phyloP scores from a whole-genome alignment of 2,113 vertebrate genomes.

The Genyomyrus donnyi region DNA sequence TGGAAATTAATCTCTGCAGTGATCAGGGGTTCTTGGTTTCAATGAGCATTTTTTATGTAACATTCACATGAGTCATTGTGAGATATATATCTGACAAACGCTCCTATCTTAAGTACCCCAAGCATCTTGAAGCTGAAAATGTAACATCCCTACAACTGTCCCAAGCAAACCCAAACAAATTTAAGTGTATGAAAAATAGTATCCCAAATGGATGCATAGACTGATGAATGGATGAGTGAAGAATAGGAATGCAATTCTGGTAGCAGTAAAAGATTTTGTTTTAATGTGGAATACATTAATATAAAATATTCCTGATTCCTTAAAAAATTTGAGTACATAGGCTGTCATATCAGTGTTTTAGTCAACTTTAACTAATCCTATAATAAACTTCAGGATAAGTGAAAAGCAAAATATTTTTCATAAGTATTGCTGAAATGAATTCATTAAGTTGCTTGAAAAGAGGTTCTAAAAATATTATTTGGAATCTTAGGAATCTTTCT shows the following conservation, averaged over 20 bases:
- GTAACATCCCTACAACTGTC: background rate
- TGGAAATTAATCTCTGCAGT: background rate
- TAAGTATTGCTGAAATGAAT: background rate
- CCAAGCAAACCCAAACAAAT: background rate
- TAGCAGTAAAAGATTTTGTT: background rate
- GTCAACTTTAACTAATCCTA: background rate
- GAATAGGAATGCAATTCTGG: background rate
- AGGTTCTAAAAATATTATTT: background rate
- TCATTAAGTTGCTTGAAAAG: background rate
- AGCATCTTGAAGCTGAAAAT: background rate
- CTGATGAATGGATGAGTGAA: background rate
- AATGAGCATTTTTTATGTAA: background rate
- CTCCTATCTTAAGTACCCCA: background rate
- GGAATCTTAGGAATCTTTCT: constrained; percentile 9
- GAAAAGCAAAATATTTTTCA: background rate
- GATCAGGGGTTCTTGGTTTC: background rate
- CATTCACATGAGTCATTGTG: background rate
- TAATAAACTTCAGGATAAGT: background rate
- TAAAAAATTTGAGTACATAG: background rate
- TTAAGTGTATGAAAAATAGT: background rate
- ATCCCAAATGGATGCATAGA: background rate
- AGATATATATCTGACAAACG: background rate
- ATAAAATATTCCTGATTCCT: background rate
- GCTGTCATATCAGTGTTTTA: background rate
- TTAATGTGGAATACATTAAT: background rate